Conservation (phyloP, 2,888 invertebrate species). For the Panopea generosa region DNA sequence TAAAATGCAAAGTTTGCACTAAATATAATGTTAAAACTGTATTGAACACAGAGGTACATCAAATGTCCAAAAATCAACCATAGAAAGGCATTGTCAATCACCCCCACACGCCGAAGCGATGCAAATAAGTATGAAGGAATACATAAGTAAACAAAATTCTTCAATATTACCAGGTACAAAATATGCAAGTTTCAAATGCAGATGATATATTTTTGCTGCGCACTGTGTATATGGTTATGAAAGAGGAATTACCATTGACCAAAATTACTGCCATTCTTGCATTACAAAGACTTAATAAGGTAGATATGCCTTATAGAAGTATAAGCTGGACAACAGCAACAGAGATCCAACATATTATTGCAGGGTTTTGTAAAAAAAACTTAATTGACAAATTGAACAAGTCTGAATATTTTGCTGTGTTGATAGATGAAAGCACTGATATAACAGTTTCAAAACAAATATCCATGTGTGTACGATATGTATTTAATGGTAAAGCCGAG, state of each 20-base stretch:
- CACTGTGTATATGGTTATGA: slow-evolving; percentile 35
- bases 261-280: slow-evolving; percentile 46
- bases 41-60: background rate
- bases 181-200: background rate
- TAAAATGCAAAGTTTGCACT: no score
- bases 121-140: background rate
- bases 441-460: slow-evolving; percentile 32
- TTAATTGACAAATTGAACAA: slow-evolving; percentile 16
- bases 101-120: no score
- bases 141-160: background rate
- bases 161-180: background rate
- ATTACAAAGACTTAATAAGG: slow-evolving; percentile 38
- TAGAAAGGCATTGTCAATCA: background rate
- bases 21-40: background rate
- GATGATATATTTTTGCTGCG: slow-evolving; percentile 13
- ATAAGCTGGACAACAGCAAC: slow-evolving; percentile 23
- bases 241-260: slow-evolving; percentile 32
- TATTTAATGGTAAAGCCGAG: slow-evolving; percentile 11
- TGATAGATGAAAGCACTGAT: slow-evolving; percentile 55
- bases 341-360: slow-evolving; percentile 24
- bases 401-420: slow-evolving; percentile 29
- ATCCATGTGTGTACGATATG: slow-evolving; percentile 38
- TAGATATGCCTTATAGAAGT: slow-evolving; percentile 30
- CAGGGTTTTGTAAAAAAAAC: slow-evolving; percentile 10
- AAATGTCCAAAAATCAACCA: background rate